These are phyloP conservation scores for Eufriesea mexicana DNA, from an alignment of 1,140 invertebrate genomes.

Conservation along the genomic window DNA sequence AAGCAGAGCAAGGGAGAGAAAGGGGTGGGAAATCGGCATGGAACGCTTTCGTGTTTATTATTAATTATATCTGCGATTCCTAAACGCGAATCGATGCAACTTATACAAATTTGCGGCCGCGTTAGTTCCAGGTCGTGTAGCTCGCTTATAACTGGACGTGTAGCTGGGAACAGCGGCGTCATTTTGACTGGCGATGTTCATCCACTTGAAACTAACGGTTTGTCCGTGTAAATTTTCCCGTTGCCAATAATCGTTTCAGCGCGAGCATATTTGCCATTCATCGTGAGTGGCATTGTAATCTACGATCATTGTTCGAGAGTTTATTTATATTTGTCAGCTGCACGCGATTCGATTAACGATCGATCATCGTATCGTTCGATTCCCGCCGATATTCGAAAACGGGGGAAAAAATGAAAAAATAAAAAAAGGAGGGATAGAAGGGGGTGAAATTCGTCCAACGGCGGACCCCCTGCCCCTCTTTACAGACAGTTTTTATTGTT, in stretches of 20 bases:
- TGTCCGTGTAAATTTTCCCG: slow-evolving; percentile 34
- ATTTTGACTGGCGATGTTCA: slow-evolving; percentile 41
- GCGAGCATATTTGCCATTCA: slow-evolving; percentile 7
- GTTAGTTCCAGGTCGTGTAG: slow-evolving; percentile 42
- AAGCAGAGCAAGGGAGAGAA: too few species aligned
- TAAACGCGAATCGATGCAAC: slow-evolving; percentile 20
- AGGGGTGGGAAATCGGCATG: too few species aligned
- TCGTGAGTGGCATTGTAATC: background rate
- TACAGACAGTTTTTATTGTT: background rate
- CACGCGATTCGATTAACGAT: background rate
- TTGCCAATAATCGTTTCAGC: slow-evolving; percentile 26
- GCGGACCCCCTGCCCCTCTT: too few species aligned
- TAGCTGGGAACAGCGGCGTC: slow-evolving; percentile 27
- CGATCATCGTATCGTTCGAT: background rate
- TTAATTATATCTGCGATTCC: slow-evolving; percentile 24
- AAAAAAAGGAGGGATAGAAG: background rate
- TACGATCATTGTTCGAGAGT: background rate
- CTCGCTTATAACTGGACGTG: slow-evolving; percentile 30
- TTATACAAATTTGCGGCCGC: slow-evolving; percentile 49
- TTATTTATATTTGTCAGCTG: background rate
- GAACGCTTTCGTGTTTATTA: slow-evolving; percentile 2
- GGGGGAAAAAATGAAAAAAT: too few species aligned
- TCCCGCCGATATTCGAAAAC: too few species aligned
- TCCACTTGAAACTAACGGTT: slow-evolving; percentile 37
- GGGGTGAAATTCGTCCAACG: background rate